A percentile compares a stretch with the other conserved stretches of the same genome.
Evolutionary conservation across 2,113 vertebrate genomes (phyloP).

Genomic region (Tragulus kanchil): DNA sequence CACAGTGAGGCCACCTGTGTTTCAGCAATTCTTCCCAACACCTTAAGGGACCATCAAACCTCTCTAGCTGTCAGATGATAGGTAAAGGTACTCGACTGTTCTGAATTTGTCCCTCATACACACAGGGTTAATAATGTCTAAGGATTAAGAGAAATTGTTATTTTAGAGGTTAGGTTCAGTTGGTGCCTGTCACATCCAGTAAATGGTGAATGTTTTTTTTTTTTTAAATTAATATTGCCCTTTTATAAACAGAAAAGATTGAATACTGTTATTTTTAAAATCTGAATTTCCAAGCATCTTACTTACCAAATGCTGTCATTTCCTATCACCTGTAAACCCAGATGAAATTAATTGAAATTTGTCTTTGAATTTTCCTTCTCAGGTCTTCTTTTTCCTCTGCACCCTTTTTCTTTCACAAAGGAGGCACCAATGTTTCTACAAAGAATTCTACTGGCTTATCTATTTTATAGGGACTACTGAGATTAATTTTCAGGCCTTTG

Average conservation of each 20-base stretch:
- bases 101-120: not conserved
- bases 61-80: not conserved
- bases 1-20: not conserved
- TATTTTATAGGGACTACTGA: not conserved
- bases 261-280: not conserved
- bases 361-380: not conserved
- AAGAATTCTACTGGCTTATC: not conserved
- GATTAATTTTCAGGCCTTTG: not conserved
- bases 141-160: not conserved
- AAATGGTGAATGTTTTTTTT: not conserved
- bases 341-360: not conserved
- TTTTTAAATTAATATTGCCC: not conserved
- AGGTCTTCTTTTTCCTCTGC: not conserved
- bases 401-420: not conserved
- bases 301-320: not conserved
- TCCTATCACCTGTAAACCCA: not conserved
- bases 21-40: not conserved
- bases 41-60: not conserved
- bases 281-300: slow-evolving; percentile 9
- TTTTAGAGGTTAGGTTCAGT: not conserved
- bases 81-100: not conserved
- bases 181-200: not conserved
- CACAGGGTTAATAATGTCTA: not conserved
- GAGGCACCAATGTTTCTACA: not conserved
- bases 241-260: not conserved